Percentiles rank a stretch among this genome's conserved stretches.
Conservation (phyloP, 2,888 invertebrate species). For the Ophion slaviceki region DNA sequence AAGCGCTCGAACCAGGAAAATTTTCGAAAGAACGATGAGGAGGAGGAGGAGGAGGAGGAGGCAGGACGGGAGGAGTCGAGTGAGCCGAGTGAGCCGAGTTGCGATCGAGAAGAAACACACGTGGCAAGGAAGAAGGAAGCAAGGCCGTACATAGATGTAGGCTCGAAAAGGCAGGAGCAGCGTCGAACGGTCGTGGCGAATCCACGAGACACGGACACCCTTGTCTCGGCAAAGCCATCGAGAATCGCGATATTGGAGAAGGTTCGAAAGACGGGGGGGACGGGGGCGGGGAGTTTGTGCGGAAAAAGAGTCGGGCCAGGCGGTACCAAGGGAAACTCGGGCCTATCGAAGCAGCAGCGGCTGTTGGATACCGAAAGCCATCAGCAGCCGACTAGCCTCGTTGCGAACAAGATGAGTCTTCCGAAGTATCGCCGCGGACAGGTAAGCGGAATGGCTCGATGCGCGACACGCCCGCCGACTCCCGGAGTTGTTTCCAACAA, state of each 20-base stretch:
- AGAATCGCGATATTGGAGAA: background rate
- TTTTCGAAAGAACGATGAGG: background rate
- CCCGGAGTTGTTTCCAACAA: background rate
- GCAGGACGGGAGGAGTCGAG: background rate
- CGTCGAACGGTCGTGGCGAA: background rate
- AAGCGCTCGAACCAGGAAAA: background rate
- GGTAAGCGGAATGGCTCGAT: constrained; percentile 33
- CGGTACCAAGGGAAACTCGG: too few relatives aligned
- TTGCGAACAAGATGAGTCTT: background rate
- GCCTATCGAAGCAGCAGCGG: too few relatives aligned
- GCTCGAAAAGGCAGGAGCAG: background rate
- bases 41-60: background rate
- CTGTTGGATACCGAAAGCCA: background rate
- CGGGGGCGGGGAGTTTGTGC: background rate
- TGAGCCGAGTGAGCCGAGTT: background rate
- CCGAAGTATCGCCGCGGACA: background rate
- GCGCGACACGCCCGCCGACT: background rate
- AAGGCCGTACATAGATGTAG: background rate
- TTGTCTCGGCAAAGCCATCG: background rate
- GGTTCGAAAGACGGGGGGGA: too few relatives aligned
- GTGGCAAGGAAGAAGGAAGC: background rate
- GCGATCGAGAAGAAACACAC: background rate
- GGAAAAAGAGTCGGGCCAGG: background rate
- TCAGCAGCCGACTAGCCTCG: constrained; percentile 45
- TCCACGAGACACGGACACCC: background rate